Evolutionary conservation across 2,888 invertebrate genomes (phyloP), one percentile per base, ranked within the genome.

Genomic region (Xanthia togata): DNA sequence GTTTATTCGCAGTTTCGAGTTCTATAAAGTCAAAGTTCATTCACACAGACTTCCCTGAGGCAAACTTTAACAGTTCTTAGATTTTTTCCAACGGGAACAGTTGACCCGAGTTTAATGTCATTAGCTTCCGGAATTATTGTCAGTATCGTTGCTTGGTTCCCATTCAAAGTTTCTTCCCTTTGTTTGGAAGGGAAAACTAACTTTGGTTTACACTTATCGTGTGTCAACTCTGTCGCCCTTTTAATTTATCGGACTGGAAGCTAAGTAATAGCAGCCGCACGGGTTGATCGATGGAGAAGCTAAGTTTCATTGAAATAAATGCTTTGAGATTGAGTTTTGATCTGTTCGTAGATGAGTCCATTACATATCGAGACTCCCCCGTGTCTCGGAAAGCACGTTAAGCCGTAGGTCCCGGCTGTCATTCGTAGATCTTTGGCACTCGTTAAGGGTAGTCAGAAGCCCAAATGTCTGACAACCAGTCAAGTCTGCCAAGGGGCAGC

Each of bases 51-150:
- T 35, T 69, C 64, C 50, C 50, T 26, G 26, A n/a, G 70, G 47
- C 35, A 67, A 82, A 85, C 77, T 73, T 71, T 31, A 59, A 73
- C 70, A 73, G 35, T 67, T 63, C 68, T 47, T n/a, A 60, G 60
- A 72, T 70, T 73, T 71, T 69, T 73, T 73, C 53, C 62, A 68
- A 69, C 59, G 70, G 73, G 55, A 47, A 63, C 67, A 11, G 53
- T 82, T 65, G 83, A 50, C 11, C 65, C 62, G 47, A 63, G 69
- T 62, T 70, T n/a, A 73, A 76, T 70, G 72, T 70, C 70, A 55
- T 73, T 73, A 50, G 35, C 69, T 53, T 38, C 55, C 41, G 64
- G 55, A 71, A 70, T 70, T 81, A 70, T 76, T 57, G 65, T 47
- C 26, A 68, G n/a, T 35, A 73, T 47, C 73, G 71, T 72, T 70